Conservation (phyloP, 2,888 invertebrate species). For the Heliconius erato region DNA sequence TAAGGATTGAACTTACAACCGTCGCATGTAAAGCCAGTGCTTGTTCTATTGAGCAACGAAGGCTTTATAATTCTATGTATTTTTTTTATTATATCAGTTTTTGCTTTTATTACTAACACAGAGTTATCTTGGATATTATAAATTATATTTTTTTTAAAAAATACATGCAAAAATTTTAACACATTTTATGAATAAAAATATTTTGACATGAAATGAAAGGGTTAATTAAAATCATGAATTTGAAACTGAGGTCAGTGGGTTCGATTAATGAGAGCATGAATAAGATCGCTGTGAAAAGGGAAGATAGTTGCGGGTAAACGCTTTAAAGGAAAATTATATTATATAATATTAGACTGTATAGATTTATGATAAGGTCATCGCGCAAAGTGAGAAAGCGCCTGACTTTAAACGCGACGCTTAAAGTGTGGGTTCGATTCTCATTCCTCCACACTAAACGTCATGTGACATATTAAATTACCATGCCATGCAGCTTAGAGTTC, state of each 20-base stretch:
- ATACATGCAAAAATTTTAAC: not conserved
- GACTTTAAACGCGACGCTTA: too few relatives aligned
- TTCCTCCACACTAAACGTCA: too few relatives aligned
- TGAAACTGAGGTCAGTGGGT: slow-evolving; percentile 20
- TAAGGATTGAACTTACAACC: too few relatives aligned
- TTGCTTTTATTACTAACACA: not conserved
- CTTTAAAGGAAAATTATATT: not conserved
- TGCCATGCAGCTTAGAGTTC: too few relatives aligned
- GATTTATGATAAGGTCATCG: too few relatives aligned
- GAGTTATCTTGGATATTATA: not conserved
- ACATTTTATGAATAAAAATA: slow-evolving; percentile 4
- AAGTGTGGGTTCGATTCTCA: too few relatives aligned
- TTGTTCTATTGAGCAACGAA: too few relatives aligned
- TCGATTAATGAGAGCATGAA: slow-evolving; percentile 11
- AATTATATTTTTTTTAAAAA: not conserved
- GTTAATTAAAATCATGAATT: slow-evolving; percentile 21
- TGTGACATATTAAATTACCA: too few relatives aligned
- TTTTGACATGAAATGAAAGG: not conserved
- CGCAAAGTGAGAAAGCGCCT: too few relatives aligned
- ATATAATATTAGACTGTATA: slow-evolving; percentile 1
- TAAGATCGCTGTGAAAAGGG: slow-evolving; percentile 2
- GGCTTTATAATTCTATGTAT: too few relatives aligned
- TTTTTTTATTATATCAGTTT: too few relatives aligned
- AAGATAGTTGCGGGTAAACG: slow-evolving; percentile 25
- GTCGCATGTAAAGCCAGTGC: not conserved